Evolutionary conservation across 2,797 vertebrate species (phyloP), one percentile per base, ranked within the genome.

Genomic region (Holocentrus rufus): DNA sequence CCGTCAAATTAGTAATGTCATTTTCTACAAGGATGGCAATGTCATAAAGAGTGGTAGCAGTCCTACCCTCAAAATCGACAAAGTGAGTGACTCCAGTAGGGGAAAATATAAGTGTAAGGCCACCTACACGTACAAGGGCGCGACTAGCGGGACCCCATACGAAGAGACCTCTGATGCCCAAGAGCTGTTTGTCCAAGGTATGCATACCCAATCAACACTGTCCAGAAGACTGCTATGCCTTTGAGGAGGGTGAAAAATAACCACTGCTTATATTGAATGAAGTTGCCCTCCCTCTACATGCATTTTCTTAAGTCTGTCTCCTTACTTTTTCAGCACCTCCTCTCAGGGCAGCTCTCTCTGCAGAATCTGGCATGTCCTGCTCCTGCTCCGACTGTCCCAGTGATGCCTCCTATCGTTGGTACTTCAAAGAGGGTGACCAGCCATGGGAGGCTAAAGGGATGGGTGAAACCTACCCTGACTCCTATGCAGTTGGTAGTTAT

Each of bases 41-140:
- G 0, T 0, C 0, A 0, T 90, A 11, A 0, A 0, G 0, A 0
- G 0, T 0, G 0, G 1, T 5, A 0, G 0, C 0, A 0, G 0
- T 1, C 0, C 20, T 4, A 39, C 0, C 1, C 11, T 54, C 52
- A 0, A 0, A 0, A 77, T 91, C 36, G 0, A 0, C 0, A 0
- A 0, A 0, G 77, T 85, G 61, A 47, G 1, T 9, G 2, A 60
- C 9, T 1, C 13, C 1, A 0, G 3, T 1, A 0, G 0, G 3
- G 88, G 85, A 5, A 5, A 0, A 0, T 91, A 91, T 44, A 64
- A 11, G 20, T 91, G 91, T 69, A 0, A 2, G 0, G 85, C 75
- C 50, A 82, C 14, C 11, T 92, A 25, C 83, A 85, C 0, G 1
- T 2, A 69, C 60, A 34, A 0, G 0, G 34, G 0, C 1, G n/a